Evolutionary conservation across 2,797 vertebrate species (phyloP).

Genomic region (Morus bassanus): DNA sequence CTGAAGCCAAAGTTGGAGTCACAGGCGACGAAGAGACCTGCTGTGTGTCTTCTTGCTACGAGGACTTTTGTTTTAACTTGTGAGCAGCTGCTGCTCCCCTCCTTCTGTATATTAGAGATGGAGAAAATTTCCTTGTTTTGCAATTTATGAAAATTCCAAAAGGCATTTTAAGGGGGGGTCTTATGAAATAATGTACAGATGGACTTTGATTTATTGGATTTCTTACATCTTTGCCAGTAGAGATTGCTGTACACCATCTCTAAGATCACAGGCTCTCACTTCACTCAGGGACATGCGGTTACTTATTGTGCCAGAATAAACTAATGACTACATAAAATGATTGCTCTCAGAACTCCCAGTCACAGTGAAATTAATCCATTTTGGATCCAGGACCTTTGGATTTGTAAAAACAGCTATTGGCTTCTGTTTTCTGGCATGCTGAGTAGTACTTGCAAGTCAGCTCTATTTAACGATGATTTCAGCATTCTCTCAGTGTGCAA

Average conservation of each 20-base stretch:
- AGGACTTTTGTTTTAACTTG: not conserved
- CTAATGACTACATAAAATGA: not conserved
- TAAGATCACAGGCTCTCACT: not conserved
- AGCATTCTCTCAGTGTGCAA: not conserved
- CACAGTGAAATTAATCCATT: not conserved
- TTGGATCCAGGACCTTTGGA: not conserved
- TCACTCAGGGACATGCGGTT: not conserved
- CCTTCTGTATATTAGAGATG: not conserved
- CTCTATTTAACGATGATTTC: not conserved
- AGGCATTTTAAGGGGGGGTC: not conserved
- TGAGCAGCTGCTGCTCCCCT: not conserved
- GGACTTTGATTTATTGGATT: not conserved
- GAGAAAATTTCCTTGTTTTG: not conserved
- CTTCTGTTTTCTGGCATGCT: not conserved
- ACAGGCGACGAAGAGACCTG: not conserved
- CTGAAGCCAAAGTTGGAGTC: not conserved
- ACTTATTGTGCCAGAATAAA: constrained; percentile 43
- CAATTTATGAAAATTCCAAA: not conserved
- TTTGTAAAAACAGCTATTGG: not conserved
- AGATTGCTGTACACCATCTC: not conserved
- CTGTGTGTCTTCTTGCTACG: not conserved
- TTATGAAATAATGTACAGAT: not conserved
- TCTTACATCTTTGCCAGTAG: not conserved
- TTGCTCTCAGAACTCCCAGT: not conserved
- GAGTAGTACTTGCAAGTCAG: constrained; percentile 3